phyloP scores from a whole-genome alignment of 2,113 vertebrate genomes.

The Dipodomys merriami region DNA sequence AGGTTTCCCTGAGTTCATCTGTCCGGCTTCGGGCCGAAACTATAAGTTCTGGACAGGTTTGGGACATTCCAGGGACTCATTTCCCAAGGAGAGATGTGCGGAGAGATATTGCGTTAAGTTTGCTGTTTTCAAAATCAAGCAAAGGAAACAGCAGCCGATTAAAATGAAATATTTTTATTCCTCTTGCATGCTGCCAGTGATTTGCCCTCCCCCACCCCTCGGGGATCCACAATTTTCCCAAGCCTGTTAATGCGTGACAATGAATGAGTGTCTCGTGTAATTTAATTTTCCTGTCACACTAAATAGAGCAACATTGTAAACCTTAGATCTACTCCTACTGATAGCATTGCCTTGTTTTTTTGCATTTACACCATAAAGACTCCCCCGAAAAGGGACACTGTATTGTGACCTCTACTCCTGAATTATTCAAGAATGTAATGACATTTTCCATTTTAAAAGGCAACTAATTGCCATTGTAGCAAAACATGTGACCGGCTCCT shows the following conservation, averaged over 20 bases:
- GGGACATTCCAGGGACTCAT: background rate
- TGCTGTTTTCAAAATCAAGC: conserved; percentile 60
- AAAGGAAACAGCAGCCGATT: conserved; percentile 65
- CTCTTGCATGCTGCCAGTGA: conserved; percentile 46
- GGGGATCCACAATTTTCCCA: conserved; percentile 90
- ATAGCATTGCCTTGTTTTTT: conserved; percentile 85
- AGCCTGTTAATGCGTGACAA: conserved; percentile 89
- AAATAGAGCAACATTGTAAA: conserved; percentile 87
- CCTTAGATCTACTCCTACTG: conserved; percentile 86
- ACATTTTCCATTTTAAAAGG: conserved; percentile 80
- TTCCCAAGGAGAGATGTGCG: background rate
- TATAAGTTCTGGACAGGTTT: background rate
- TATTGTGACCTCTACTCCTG: conserved; percentile 77
- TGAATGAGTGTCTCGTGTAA: conserved; percentile 87
- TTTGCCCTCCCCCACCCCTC: conserved; percentile 75
- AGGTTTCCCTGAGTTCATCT: background rate
- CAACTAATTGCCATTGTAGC: conserved; percentile 76
- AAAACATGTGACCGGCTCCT: conserved; percentile 72
- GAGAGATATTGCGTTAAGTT: background rate
- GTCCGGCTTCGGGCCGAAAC: background rate
- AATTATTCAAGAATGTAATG: conserved; percentile 84
- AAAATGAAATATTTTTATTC: conserved; percentile 78
- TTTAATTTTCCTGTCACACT: conserved; percentile 92
- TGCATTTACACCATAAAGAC: conserved; percentile 85
- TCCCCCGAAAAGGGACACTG: conserved; percentile 80